Conservation (phyloP, 2,888 invertebrate genomes). For the Dryococelus australis region DNA sequence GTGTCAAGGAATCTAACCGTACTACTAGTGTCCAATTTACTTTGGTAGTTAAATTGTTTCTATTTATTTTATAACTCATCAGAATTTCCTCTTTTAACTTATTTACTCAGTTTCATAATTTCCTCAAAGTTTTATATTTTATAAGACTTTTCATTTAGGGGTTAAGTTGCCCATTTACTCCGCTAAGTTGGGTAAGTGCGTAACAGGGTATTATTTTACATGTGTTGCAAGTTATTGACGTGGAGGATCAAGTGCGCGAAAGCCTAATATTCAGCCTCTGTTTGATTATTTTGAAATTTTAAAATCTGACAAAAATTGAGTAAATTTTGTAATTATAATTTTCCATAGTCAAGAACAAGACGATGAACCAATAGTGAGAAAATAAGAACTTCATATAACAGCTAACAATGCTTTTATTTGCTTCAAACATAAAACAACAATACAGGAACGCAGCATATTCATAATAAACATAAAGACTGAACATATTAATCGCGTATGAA, state of each 20-base stretch:
- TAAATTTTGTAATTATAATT: background rate
- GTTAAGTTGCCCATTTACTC: background rate
- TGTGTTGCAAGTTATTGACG: background rate
- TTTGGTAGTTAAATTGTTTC: background rate
- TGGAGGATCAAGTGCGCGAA: background rate
- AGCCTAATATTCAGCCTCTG: background rate
- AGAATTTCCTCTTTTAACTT: too few species aligned
- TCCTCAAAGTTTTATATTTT: too few species aligned
- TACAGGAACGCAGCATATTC: background rate
- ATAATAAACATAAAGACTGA: background rate
- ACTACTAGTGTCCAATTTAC: too few species aligned
- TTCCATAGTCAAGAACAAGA: background rate
- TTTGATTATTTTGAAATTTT: background rate
- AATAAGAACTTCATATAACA: background rate
- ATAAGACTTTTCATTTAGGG: too few species aligned
- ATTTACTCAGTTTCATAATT: too few species aligned
- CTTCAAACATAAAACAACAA: background rate
- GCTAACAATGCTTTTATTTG: background rate
- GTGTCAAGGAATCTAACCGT: too few species aligned
- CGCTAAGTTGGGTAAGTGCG: slow-evolving; percentile 8
- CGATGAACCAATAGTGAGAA: background rate
- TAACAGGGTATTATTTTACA: background rate
- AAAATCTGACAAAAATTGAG: background rate
- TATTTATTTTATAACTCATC: too few species aligned
- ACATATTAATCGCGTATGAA: background rate